Conservation (phyloP, 2,797 vertebrate species). For the Pangasius djambal region DNA sequence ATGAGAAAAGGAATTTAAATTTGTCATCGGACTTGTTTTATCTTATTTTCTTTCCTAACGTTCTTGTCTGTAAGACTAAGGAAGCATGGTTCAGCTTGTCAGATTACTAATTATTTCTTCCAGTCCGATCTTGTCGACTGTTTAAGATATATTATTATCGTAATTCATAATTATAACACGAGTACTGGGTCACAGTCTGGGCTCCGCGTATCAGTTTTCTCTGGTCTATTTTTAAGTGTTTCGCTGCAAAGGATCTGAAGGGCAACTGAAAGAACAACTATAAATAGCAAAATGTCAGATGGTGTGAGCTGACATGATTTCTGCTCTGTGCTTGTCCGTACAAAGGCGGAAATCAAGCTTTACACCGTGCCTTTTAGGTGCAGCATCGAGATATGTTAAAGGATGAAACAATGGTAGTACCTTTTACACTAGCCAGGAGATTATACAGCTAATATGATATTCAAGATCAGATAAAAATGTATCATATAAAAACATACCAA, state of each 20-base stretch:
- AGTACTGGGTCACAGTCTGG: background rate
- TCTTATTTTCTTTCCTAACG: background rate
- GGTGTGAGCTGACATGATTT: background rate
- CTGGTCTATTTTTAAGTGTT: constrained; percentile 64
- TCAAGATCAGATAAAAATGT: background rate
- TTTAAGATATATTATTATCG: background rate
- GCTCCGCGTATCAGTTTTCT: constrained; percentile 33
- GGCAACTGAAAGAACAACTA: constrained; percentile 58
- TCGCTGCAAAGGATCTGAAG: constrained; percentile 34
- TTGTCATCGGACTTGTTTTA: background rate
- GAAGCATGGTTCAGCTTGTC: background rate
- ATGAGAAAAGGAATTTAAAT: background rate
- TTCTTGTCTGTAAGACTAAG: background rate
- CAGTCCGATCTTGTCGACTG: background rate
- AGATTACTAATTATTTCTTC: background rate
- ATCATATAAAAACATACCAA: background rate
- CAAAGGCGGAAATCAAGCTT: background rate
- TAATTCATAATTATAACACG: background rate
- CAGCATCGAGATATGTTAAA: background rate
- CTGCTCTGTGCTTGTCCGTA: background rate
- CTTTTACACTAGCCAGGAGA: background rate
- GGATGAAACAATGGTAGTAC: background rate
- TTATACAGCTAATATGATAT: background rate
- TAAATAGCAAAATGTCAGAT: constrained; percentile 60
- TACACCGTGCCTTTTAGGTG: background rate